Evolutionary conservation across 2,797 vertebrate species (phyloP).

Genomic region (Catamblyrhynchus diadema): DNA sequence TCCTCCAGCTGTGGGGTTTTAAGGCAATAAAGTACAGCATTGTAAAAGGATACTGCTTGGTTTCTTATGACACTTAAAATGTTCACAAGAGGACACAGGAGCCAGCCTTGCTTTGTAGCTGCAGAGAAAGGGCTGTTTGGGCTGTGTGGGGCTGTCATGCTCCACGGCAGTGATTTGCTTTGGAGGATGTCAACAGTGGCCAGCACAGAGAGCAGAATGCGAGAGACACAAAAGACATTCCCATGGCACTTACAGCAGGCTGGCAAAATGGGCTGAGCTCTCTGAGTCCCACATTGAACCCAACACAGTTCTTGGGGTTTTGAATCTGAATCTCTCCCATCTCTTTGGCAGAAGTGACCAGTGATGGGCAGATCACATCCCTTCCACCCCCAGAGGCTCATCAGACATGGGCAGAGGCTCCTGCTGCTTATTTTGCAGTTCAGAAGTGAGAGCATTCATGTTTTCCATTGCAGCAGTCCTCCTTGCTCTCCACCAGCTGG

Average conservation of each 20-base stretch:
- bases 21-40: not conserved
- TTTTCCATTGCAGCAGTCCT: not conserved
- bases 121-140: not conserved
- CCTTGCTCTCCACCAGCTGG: not conserved
- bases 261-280: not conserved
- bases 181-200: not conserved
- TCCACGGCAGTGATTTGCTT: not conserved
- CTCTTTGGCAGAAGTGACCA: not conserved
- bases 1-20: not conserved
- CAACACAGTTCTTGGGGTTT: fast-evolving
- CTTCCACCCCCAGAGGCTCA: not conserved
- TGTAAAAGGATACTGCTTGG: not conserved
- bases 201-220: fast-evolving
- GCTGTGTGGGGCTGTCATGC: fast-evolving
- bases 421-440: not conserved
- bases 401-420: not conserved
- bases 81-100: not conserved
- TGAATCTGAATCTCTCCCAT: not conserved
- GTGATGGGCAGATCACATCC: not conserved
- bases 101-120: not conserved
- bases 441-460: not conserved
- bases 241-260: not conserved
- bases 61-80: not conserved
- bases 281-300: fast-evolving
- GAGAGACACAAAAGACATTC: not conserved